These are phyloP conservation scores for Pygoscelis antarcticus DNA, from an alignment of 2,113 vertebrate genomes.

Conservation along the genomic window DNA sequence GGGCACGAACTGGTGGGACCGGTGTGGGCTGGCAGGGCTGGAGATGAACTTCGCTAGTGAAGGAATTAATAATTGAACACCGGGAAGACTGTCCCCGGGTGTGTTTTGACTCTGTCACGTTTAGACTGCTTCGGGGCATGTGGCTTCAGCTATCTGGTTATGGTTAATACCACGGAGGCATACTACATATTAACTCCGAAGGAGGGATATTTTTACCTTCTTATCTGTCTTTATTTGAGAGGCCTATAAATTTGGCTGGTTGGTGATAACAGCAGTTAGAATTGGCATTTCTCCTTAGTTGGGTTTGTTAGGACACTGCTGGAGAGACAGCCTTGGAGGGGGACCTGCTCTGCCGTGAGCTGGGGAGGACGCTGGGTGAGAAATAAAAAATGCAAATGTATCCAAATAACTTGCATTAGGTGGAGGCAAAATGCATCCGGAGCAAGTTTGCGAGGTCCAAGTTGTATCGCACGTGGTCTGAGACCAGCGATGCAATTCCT, in stretches of 20 bases:
- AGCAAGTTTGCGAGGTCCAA: not conserved
- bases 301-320: not conserved
- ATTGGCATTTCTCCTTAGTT: not conserved
- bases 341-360: accelerated
- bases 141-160: not conserved
- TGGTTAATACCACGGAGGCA: not conserved
- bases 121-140: not conserved
- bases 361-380: accelerated
- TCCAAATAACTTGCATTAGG: not conserved
- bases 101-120: not conserved
- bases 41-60: not conserved
- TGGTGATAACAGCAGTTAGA: not conserved
- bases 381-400: not conserved
- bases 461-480: accelerated
- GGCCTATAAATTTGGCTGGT: not conserved
- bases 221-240: not conserved
- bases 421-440: not conserved
- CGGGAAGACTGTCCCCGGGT: not conserved
- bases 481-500: not conserved
- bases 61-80: not conserved
- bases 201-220: not conserved
- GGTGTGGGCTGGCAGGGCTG: not conserved
- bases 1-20: not conserved
- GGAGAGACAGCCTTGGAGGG: not conserved
- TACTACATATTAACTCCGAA: not conserved